Conservation (phyloP, 2,797 vertebrate species). For the Triplophysa bombifrons region DNA sequence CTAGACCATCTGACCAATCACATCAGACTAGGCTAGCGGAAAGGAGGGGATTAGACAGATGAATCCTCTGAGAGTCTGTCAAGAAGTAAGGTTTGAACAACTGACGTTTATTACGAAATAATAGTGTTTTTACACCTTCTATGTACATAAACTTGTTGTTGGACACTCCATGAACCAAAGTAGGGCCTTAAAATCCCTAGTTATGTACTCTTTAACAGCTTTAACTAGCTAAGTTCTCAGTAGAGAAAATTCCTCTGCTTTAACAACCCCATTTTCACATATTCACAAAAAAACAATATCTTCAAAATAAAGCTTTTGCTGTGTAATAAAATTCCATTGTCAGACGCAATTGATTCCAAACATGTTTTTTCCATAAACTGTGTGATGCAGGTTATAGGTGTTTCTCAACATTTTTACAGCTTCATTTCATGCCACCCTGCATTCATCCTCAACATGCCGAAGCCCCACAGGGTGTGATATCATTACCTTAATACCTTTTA, state of each 20-base stretch:
- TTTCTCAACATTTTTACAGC: constrained; percentile 48
- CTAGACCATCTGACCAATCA: no score
- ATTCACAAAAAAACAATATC: not conserved
- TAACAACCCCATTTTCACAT: constrained; percentile 22
- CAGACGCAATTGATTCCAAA: constrained; percentile 49
- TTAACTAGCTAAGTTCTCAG: not conserved
- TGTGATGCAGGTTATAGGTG: constrained; percentile 55
- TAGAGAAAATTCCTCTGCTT: not conserved
- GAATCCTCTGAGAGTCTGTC: no score
- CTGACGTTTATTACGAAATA: no score
- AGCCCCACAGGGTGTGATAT: constrained; percentile 50
- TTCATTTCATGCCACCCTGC: constrained; percentile 5
- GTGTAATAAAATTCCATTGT: constrained; percentile 14
- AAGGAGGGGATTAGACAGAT: no score
- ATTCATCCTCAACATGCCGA: constrained; percentile 39
- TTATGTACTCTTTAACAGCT: no score
- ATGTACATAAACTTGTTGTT: no score
- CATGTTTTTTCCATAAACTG: constrained; percentile 48
- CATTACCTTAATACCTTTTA: constrained; percentile 55
- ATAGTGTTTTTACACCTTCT: no score
- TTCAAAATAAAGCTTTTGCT: not conserved
- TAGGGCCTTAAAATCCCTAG: no score
- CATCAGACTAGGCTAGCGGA: no score
- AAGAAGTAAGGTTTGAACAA: no score
- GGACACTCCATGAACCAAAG: no score